Evolutionary conservation across 2,113 vertebrate genomes (phyloP), one percentile per base, ranked within the genome.

Genomic region (Chionomys nivalis): DNA sequence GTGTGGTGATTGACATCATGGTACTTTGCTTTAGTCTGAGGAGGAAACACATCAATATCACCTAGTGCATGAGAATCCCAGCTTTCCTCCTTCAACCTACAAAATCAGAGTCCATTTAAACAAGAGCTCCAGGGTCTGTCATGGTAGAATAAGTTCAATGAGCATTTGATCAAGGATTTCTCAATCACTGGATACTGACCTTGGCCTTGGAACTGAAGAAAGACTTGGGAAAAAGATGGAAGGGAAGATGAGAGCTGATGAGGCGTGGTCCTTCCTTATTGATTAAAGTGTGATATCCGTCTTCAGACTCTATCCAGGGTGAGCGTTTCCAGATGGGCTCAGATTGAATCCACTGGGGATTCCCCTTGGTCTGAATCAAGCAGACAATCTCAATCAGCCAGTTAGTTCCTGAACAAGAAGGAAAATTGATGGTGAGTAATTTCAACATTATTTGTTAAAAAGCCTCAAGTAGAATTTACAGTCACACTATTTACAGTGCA

Each of bases 341-440:
- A 47, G 97, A 98, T 5, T 98, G 97, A 0, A 99, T 81, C 14
- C 98, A 98, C 0, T 97, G 98, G 49, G 98, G 82, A 81, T 99
- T 98, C 7, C 98, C 99, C 0, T 98, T 98, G 93, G 97, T 98
- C 7, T 98, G 94, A 70, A 99, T 96, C 91, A 99, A 95, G 0
- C 98, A 98, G 61, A 99, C 65, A 76, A 99, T 98, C 95, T 99
- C 98, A 36, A 98, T 97, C 98, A 99, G 98, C 99, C 99, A 99
- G 85, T 98, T 93, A 7, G 98, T 99, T 76, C 92, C 94, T 95
- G 33, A 16, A 28, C 5, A 82, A 61, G 28, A 91, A 78, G 5
- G 0, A 28, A 87, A 79, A 72, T 28, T 24, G 0, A n/a, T 5
- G 2, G 3, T 52, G 16, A 89, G 4, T 66, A 23, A 5, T 31